phyloP scores from a whole-genome alignment of 2,888 invertebrate genomes.

The Pogonocherus hispidulus region DNA sequence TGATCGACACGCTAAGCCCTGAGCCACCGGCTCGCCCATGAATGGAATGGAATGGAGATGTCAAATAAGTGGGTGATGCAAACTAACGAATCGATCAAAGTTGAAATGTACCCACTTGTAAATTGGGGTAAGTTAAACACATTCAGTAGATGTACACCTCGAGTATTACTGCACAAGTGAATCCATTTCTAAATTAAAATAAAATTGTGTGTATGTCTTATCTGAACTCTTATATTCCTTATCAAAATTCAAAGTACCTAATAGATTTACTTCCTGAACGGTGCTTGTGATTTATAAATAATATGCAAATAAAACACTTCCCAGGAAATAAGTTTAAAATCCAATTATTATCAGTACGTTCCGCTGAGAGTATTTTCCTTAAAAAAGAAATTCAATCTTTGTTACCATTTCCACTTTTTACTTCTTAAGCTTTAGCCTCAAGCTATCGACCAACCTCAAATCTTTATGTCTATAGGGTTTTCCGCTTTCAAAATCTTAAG shows the following conservation, averaged over 20 bases:
- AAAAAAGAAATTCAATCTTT: conserved; percentile 3
- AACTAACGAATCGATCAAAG: too few relatives aligned
- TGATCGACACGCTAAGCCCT: too few relatives aligned
- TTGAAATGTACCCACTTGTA: too few relatives aligned
- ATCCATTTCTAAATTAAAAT: too few relatives aligned
- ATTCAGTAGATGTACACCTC: too few relatives aligned
- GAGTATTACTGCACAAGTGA: too few relatives aligned
- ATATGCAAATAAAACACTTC: not conserved
- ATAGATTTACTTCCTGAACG: too few relatives aligned
- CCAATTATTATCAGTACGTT: conserved; percentile 8
- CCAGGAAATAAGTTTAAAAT: conserved; percentile 2
- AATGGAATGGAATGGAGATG: too few relatives aligned
- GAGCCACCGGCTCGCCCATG: too few relatives aligned
- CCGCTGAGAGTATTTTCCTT: conserved; percentile 7
- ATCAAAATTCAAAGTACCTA: not conserved
- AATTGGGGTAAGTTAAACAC: too few relatives aligned
- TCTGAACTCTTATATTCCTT: not conserved
- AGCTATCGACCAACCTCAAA: conserved; percentile 35
- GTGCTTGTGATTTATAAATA: not conserved
- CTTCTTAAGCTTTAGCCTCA: conserved; percentile 26
- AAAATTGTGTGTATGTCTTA: too few relatives aligned
- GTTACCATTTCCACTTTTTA: conserved; percentile 27
- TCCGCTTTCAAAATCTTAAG: conserved; percentile 50
- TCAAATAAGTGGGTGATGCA: too few relatives aligned
- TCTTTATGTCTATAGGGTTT: conserved; percentile 50